These are phyloP conservation scores for Bombus consobrinus DNA, from an alignment of 1,140 invertebrate genomes.

Conservation along the genomic window DNA sequence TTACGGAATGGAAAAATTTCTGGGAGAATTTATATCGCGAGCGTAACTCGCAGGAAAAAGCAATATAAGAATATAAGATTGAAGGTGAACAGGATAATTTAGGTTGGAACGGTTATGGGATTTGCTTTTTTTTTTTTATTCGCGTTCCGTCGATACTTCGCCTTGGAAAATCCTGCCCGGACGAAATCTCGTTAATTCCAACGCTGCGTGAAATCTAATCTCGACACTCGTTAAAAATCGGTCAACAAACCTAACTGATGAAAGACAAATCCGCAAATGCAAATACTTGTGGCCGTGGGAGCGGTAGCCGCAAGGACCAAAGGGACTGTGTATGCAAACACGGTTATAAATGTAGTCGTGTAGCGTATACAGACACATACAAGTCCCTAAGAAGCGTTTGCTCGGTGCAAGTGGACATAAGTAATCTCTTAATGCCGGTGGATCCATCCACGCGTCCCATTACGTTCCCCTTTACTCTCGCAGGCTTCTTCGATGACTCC, in stretches of 20 bases:
- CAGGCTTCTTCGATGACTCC: slow-evolving; percentile 14
- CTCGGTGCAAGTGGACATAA: slow-evolving; percentile 13
- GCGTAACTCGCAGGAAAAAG: neutral
- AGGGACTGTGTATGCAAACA: neutral
- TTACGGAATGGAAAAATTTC: no score
- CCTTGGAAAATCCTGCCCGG: neutral
- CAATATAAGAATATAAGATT: neutral
- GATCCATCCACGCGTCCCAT: slow-evolving; percentile 23
- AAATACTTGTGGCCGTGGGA: neutral
- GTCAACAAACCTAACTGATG: neutral
- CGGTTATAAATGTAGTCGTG: neutral
- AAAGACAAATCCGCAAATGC: neutral
- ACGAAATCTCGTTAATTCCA: slow-evolving; percentile 3
- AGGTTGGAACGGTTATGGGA: neutral
- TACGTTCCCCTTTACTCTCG: neutral
- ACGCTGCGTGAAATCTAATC: slow-evolving; percentile 2
- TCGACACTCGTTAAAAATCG: neutral
- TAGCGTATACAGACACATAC: neutral
- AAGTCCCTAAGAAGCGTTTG: neutral
- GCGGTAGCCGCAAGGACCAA: neutral
- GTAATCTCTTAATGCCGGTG: slow-evolving; percentile 54
- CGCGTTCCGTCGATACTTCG: neutral
- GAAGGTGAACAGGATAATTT: neutral
- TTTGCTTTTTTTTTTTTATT: neutral
- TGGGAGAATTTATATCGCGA: neutral